Base-by-base conservation (phyloP, 2,113 vertebrate species). In the Strigops habroptila region DNA sequence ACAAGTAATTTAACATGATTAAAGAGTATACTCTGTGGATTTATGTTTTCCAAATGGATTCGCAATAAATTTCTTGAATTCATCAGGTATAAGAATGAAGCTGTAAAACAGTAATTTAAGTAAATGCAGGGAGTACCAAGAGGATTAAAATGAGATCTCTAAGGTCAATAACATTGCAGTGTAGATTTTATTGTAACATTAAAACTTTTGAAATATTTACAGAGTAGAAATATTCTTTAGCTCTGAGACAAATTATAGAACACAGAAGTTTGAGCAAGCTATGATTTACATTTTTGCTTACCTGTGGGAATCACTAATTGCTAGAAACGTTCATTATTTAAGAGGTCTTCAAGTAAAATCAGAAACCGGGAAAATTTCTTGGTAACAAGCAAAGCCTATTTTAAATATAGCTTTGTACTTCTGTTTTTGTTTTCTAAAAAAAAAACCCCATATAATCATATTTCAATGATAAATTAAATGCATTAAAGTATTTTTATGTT, bases 31-130 rank as follows among this genome's bases (percentile, higher is more conserved):
- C 52, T 94, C 91, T 87, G 25, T 90, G 90, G 75, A 92, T 97
- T 97, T 97, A 93, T 44, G 90, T 97, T 96, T 97, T 97, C 87
- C 76, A 91, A 97, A 88, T 88, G 57, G 96, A 93, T 96, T 95
- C 87, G 91, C 49, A 94, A 77, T 87, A 83, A 68, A 82, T 85
- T 92, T 97, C 77, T 95, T 60, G 67, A 92, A 94, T 96, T 95
- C 95, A 92, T 97, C 95, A 97, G 60, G 51, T 92, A 35, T 83
- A 81, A 95, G 69, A 70, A 90, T 90, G 78, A 78, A 86, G 63
- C 82, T 95, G 64, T 94, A 95, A 97, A 98, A 93, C 23, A 94
- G 75, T 89, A 96, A 91, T 65, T 89, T 92, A 97, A 96, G 85
- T 94, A 97, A 97, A 97, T 88, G 95, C 39, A 91, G 91, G 57